Conservation (phyloP, 2,113 vertebrate genomes). For the Heterocephalus glaber region DNA sequence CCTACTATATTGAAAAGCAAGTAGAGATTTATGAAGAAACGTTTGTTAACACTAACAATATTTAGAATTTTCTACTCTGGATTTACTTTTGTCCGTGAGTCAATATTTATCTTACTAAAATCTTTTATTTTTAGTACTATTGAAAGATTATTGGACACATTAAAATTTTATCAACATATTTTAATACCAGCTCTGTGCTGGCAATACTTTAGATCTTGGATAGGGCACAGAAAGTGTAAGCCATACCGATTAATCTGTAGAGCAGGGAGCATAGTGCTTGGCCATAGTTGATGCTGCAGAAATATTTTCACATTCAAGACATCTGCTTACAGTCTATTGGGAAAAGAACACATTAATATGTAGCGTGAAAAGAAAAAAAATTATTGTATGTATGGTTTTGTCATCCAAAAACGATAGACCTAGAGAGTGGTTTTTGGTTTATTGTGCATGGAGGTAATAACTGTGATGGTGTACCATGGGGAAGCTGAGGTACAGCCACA, state of each 20-base stretch:
- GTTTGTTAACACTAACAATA: background rate
- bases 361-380: background rate
- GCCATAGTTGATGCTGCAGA: background rate
- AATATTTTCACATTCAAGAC: background rate
- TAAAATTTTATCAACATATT: background rate
- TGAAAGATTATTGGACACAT: slow-evolving; percentile 34
- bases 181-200: background rate
- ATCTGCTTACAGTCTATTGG: background rate
- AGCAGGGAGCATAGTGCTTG: background rate
- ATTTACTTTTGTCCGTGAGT: slow-evolving; percentile 25
- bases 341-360: background rate
- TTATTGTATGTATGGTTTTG: background rate
- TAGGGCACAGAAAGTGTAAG: background rate
- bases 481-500: background rate
- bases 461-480: background rate
- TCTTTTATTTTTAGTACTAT: background rate
- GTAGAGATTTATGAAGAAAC: background rate
- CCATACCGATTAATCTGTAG: background rate
- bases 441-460: background rate
- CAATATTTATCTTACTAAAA: slow-evolving; percentile 26
- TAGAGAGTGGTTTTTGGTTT: background rate
- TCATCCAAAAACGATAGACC: background rate
- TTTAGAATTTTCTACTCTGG: slow-evolving; percentile 12
- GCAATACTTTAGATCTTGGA: background rate
- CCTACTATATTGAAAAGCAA: background rate